phyloP scores from a whole-genome alignment of 2,888 invertebrate species.

The Bugulina stolonifera region DNA sequence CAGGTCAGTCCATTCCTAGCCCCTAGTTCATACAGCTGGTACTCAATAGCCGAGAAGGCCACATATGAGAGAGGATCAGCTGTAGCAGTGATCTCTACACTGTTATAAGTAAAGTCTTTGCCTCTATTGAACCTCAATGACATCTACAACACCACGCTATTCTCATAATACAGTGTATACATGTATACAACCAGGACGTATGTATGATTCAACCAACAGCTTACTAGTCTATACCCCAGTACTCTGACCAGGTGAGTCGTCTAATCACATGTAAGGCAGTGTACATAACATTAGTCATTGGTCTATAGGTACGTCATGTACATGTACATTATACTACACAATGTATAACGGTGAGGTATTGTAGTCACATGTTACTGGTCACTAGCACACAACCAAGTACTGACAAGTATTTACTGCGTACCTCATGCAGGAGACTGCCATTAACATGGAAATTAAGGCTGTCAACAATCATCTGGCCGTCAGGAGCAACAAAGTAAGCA shows the following conservation, averaged over 20 bases:
- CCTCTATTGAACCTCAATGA: conserved; percentile 69
- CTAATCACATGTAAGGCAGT: no score
- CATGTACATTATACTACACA: no score
- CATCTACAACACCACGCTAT: conserved; percentile 47
- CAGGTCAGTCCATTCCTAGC: conserved; percentile 46
- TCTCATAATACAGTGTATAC: no score
- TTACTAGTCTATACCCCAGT: no score
- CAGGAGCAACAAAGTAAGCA: conserved; percentile 68
- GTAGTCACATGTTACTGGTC: no score
- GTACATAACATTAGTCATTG: no score
- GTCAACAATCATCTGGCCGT: conserved; percentile 79
- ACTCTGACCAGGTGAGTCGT: no score
- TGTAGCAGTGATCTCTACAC: conserved; percentile 84
- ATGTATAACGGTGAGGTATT: no score
- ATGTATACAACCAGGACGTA: no score
- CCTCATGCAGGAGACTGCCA: conserved; percentile 64
- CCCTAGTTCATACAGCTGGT: conserved; percentile 46
- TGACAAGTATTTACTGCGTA: conserved; percentile 62
- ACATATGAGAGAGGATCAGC: conserved; percentile 92
- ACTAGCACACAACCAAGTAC: neutral
- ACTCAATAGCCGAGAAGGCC: conserved; percentile 73
- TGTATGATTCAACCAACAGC: no score
- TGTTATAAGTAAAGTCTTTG: conserved; percentile 86
- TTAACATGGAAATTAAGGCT: conserved; percentile 87
- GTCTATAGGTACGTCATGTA: no score